Conservation (phyloP, 1,140 invertebrate genomes). For the Amphibalanus amphitrite region DNA sequence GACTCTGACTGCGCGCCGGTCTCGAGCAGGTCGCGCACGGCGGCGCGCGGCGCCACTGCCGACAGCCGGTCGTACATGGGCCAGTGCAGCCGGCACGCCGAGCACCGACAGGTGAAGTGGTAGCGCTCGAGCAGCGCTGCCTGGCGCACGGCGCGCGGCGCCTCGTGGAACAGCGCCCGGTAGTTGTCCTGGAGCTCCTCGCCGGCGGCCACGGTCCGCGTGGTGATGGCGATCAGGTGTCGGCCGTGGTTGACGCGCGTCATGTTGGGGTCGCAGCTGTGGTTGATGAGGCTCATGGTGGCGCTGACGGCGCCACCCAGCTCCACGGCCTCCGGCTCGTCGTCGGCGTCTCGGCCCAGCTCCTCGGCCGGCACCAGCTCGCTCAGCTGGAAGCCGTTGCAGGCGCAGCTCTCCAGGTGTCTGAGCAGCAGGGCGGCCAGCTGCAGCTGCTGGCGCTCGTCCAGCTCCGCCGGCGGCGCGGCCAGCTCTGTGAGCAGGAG, state of each 20-base stretch:
- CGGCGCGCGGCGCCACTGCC: background rate
- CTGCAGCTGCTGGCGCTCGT: background rate
- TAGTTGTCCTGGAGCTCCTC: constrained; percentile 6
- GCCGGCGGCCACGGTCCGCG: constrained; percentile 2
- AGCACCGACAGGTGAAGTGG: constrained; percentile 10
- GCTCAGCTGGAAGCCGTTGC: background rate
- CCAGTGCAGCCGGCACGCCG: constrained; percentile 9
- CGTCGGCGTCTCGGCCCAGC: background rate
- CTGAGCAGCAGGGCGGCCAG: background rate
- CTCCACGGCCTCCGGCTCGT: constrained; percentile 22
- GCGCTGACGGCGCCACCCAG: constrained; percentile 39
- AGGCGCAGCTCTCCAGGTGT: background rate
- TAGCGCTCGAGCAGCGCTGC: constrained; percentile 9
- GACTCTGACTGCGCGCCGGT: background rate
- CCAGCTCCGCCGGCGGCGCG: background rate
- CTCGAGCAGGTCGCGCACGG: background rate
- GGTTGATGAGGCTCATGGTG: constrained; percentile 41
- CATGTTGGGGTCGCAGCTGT: constrained; percentile 38
- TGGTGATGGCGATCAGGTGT: background rate
- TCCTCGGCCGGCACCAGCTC: background rate
- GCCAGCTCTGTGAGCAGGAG: background rate
- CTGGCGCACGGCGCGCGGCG: constrained; percentile 4
- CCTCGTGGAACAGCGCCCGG: constrained; percentile 5
- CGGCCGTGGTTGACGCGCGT: constrained; percentile 30
- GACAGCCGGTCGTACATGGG: constrained; percentile 4